These are phyloP conservation scores for Babylonia areolata DNA, from an alignment of 1,140 invertebrate species.

Conservation along the genomic window DNA sequence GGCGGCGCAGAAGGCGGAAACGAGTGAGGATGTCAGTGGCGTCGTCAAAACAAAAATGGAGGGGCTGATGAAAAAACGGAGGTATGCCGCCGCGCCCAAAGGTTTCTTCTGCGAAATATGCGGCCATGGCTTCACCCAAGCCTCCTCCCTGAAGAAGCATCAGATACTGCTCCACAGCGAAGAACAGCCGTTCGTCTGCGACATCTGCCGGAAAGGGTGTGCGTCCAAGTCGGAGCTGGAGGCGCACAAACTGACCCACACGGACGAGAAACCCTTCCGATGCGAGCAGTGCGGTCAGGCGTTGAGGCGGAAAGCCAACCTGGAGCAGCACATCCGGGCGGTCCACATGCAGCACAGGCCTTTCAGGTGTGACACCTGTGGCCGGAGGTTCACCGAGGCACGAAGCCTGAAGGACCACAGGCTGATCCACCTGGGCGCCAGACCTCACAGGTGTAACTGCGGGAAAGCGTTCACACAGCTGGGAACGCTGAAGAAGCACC, in stretches of 20 bases:
- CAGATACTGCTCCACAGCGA: conserved; percentile 82
- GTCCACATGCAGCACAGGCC: background rate
- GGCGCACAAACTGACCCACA: conserved; percentile 39
- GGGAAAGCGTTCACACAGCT: background rate
- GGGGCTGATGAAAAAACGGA: background rate
- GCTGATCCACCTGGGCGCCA: background rate
- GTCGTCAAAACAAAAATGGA: background rate
- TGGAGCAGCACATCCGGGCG: conserved; percentile 29
- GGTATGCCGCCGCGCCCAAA: background rate
- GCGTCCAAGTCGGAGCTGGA: conserved; percentile 74
- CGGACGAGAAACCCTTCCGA: conserved; percentile 24
- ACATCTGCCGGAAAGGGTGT: conserved; percentile 85
- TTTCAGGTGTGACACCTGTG: conserved; percentile 79
- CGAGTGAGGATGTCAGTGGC: background rate
- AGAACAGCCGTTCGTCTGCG: conserved; percentile 91
- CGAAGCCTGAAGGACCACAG: conserved; percentile 3
- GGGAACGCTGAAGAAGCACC: conserved; percentile 19
- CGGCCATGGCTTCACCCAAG: conserved; percentile 84
- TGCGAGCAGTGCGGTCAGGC: conserved; percentile 22
- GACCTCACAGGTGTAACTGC: conserved; percentile 22
- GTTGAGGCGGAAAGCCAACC: conserved; percentile 18
- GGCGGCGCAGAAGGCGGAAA: background rate
- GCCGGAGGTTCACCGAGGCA: conserved; percentile 81
- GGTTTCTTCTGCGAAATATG: conserved; percentile 84
- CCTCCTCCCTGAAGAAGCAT: conserved; percentile 53